A percentile compares a stretch with the other conserved stretches of the same genome.
phyloP scores from a whole-genome alignment of 2,113 vertebrate species.

The Zingel zingel region DNA sequence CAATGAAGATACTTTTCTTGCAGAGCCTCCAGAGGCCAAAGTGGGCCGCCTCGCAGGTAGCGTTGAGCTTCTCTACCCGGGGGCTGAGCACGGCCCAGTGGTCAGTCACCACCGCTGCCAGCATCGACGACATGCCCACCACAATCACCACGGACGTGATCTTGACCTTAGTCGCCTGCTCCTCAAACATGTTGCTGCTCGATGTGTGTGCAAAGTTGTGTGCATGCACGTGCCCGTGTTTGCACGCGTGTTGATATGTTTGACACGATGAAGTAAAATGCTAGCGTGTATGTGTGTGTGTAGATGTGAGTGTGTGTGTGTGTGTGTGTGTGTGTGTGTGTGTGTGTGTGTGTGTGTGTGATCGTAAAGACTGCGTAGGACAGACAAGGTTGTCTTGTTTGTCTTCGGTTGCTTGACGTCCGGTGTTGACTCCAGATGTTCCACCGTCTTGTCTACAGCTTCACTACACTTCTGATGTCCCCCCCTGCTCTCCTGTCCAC shows the following conservation, averaged over 20 bases:
- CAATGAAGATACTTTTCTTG: conserved; percentile 87
- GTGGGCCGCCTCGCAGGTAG: conserved; percentile 92
- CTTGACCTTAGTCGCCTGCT: conserved; percentile 90
- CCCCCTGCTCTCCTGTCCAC: conserved; percentile 58
- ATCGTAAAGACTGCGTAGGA: neutral
- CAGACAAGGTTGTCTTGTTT: conserved; percentile 25
- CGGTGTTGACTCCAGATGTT: conserved; percentile 49
- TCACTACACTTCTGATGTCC: conserved; percentile 51
- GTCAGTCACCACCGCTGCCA: conserved; percentile 91
- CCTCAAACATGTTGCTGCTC: conserved; percentile 84
- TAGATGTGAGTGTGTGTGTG: neutral
- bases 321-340: neutral
- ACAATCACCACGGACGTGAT: conserved; percentile 89
- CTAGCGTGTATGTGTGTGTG: neutral
- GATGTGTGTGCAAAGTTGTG: neutral
- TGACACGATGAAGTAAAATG: neutral
- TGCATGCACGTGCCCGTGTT: neutral
- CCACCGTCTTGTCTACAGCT: conserved; percentile 38
- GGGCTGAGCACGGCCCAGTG: conserved; percentile 97
- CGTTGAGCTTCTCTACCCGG: conserved; percentile 84
- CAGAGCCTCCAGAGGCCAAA: conserved; percentile 97
- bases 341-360: neutral
- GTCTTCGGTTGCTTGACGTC: conserved; percentile 19
- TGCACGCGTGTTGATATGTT: conserved; percentile 5
- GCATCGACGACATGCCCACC: conserved; percentile 89